Base-by-base conservation (phyloP, 1,140 invertebrate genomes). In the Notospermus geniculatus region DNA sequence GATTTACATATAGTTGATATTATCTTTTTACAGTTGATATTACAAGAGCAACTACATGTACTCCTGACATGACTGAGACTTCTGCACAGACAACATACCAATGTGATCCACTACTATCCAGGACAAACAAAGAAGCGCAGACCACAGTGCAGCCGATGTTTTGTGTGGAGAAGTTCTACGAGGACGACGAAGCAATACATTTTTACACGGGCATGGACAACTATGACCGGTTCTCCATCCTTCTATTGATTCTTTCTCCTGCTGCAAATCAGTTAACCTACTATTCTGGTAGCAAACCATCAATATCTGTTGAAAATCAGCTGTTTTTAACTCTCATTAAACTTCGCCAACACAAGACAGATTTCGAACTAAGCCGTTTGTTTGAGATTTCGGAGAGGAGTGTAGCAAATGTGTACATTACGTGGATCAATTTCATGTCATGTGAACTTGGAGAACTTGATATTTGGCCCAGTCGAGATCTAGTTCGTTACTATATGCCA, bases 141-240 rank as follows among this genome's bases (percentile, higher is more conserved):
- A n/a, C n/a, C n/a, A n/a, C n/a, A n/a, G n/a, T n/a, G n/a, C n/a
- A n/a, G n/a, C n/a, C n/a, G n/a, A n/a, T n/a, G n/a, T n/a, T n/a
- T n/a, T n/a, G n/a, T n/a, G n/a, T n/a, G n/a, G n/a, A n/a, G n/a
- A n/a, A n/a, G n/a, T n/a, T n/a, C n/a, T n/a, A n/a, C n/a, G n/a
- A n/a, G n/a, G n/a, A n/a, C n/a, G 2, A 82, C 83, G 17, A 87
- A 82, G 58, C 43, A 22, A 45, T 66, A n/a, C n/a, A n/a, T n/a
- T n/a, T n/a, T n/a, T n/a, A n/a, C n/a, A n/a, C n/a, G n/a, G n/a
- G n/a, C n/a, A 4, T 69, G 32, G 13, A 29, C 2, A 54, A 46
- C 17, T 62, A 63, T 36, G 22, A 27, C 27, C 52, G 54, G 28
- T 65, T 68, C 54, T 56, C 22, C 4, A 55, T 62, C 57, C 57